A percentile compares a stretch with the other conserved stretches of the same genome.
These are phyloP conservation scores for Macrocentrus cingulum DNA, from an alignment of 1,140 invertebrate species.

Conservation along the genomic window DNA sequence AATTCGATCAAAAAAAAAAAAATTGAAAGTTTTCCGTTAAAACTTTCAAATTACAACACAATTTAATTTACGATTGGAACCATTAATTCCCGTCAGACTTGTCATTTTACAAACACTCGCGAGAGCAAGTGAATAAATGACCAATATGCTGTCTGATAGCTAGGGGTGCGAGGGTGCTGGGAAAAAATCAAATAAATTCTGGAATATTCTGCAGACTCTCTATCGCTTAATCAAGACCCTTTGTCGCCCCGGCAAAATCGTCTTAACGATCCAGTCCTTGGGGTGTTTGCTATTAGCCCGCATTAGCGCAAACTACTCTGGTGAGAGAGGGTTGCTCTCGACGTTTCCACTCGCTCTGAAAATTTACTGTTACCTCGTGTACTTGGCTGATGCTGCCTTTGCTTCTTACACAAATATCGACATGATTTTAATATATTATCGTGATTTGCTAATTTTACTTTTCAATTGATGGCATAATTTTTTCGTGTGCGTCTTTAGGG, in stretches of 20 bases:
- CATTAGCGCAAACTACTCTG: constrained; percentile 21
- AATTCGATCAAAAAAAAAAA: too few relatives aligned
- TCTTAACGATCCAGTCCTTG: constrained; percentile 29
- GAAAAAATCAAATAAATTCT: too few relatives aligned
- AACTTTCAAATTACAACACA: too few relatives aligned
- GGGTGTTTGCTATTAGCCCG: constrained; percentile 25
- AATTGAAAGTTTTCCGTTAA: too few relatives aligned
- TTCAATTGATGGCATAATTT: constrained; percentile 2
- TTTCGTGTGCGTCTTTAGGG: constrained; percentile 11
- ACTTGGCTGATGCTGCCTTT: constrained; percentile 5
- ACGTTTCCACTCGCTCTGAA: constrained; percentile 27
- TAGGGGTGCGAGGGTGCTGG: too few relatives aligned
- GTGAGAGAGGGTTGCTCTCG: constrained; percentile 22
- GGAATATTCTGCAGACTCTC: background rate
- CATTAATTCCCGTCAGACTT: too few relatives aligned
- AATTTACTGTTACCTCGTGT: constrained; percentile 24
- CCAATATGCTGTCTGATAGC: too few relatives aligned
- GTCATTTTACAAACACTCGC: too few relatives aligned
- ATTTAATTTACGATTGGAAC: too few relatives aligned
- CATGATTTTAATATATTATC: background rate
- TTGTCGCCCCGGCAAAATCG: constrained; percentile 29
- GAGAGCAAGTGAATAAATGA: too few relatives aligned
- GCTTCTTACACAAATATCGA: constrained; percentile 17
- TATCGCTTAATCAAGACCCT: constrained; percentile 27
- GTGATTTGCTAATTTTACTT: constrained; percentile 14